phyloP scores from a whole-genome alignment of 2,888 invertebrate genomes.

The Anodontia alba region DNA sequence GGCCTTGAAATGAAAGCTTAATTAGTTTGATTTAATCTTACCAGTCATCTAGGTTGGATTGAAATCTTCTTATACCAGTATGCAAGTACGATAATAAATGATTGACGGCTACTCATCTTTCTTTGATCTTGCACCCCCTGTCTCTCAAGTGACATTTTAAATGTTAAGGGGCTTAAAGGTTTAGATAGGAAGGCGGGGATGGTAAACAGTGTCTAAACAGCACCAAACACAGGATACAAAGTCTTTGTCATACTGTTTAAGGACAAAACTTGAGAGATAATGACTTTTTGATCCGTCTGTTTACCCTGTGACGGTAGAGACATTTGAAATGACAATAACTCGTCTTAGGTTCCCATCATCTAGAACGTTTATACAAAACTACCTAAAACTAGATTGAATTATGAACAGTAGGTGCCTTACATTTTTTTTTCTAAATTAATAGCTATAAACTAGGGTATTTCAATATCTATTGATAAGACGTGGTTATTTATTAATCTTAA shows the following conservation, averaged over 20 bases:
- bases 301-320: slow-evolving; percentile 10
- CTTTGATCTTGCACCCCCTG: slow-evolving; percentile 42
- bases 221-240: slow-evolving; percentile 38
- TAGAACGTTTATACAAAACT: background rate
- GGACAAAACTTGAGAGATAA: slow-evolving; percentile 30
- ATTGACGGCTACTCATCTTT: slow-evolving; percentile 40
- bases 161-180: slow-evolving; percentile 21
- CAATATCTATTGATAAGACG: background rate
- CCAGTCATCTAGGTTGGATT: background rate
- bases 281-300: slow-evolving; percentile 56
- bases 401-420: background rate
- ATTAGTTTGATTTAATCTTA: background rate
- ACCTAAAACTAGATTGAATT: background rate
- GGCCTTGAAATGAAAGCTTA: background rate
- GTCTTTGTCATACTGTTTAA: slow-evolving; percentile 39
- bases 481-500: slow-evolving; percentile 11
- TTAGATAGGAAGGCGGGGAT: slow-evolving; percentile 48
- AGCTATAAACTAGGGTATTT: background rate
- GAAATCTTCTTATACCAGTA: background rate
- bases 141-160: slow-evolving; percentile 36
- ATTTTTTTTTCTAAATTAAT: background rate
- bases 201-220: slow-evolving; percentile 54
- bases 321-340: background rate
- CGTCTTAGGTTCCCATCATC: background rate
- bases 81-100: slow-evolving; percentile 14